These are phyloP conservation scores for Sturnus vulgaris DNA, from an alignment of 2,113 vertebrate species.

Conservation along the genomic window DNA sequence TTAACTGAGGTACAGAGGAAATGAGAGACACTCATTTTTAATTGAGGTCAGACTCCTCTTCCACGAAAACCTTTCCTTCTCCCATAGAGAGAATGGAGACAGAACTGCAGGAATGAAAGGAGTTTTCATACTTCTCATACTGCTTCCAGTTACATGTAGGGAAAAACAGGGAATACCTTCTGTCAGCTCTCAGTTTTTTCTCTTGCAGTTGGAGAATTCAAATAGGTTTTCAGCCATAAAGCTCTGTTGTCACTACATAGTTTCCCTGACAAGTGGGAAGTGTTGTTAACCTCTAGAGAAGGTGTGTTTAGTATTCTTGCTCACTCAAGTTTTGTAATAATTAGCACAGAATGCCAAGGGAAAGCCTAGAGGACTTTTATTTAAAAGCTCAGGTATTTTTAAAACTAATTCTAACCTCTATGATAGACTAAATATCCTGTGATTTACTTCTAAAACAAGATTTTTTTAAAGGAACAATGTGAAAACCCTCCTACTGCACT, in stretches of 20 bases:
- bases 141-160: background rate
- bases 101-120: background rate
- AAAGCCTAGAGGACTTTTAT: background rate
- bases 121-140: background rate
- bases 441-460: background rate
- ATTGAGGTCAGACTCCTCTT: background rate
- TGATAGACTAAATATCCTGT: background rate
- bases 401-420: background rate
- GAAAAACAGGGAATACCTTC: background rate
- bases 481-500: background rate
- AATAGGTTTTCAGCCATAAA: background rate
- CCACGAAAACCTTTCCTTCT: background rate
- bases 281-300: background rate
- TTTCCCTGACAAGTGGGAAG: background rate
- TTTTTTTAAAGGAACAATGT: background rate
- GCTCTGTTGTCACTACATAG: background rate
- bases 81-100: background rate
- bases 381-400: background rate
- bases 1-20: background rate
- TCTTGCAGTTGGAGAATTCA: background rate
- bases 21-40: background rate
- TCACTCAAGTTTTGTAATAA: background rate
- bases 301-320: background rate
- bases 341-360: background rate
- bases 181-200: background rate